phyloP scores from a whole-genome alignment of 2,113 vertebrate genomes.

The pig (Sus scrofa) region T2T-Sscrofa CM000817.6:108998001-108998500 shows the following conservation, averaged over 20 bases:
- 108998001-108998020: background rate
- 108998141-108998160: background rate
- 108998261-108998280: background rate
- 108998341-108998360: background rate
- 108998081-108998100: background rate
- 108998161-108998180: background rate
- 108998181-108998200: background rate
- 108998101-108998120: background rate
- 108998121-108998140: background rate
- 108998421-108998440: slow-evolving; percentile 42
- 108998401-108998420: slow-evolving; percentile 52
- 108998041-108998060: background rate
- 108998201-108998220: background rate
- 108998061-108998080: background rate
- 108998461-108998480: background rate
- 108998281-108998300: background rate
- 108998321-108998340: background rate
- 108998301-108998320: background rate
- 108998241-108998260: background rate
- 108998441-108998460: slow-evolving; percentile 10
- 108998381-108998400: background rate
- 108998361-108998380: background rate
- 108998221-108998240: background rate
- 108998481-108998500: background rate
- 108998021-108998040: background rate